Evolutionary conservation across 1,140 invertebrate genomes (phyloP), one percentile per base, ranked within the genome.

Genomic region (Helicoverpa zea): DNA sequence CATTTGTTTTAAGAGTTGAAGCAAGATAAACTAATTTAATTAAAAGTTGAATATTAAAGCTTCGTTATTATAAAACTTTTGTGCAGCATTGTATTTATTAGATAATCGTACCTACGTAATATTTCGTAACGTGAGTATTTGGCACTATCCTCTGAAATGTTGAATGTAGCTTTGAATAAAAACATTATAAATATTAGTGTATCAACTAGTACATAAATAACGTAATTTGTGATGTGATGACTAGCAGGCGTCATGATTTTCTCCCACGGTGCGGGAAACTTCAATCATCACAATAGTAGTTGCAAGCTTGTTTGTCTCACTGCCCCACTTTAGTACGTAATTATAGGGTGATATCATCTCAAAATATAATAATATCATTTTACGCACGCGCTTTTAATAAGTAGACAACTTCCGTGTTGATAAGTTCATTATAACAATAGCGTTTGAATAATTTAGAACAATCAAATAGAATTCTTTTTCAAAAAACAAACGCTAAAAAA

Each of bases 11-110:
- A 35, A 18, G 5, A 66, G 30, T 66, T 49, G n/a, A 66, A 49
- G 16, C 47, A 23, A 66, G 35, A 43, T 47, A 64, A 64, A 43
- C 30, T 64, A 43, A 43, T 64, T 64, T 43, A 64, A 64, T 64
- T 64, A 64, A 64, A 64, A 66, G n/a, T 66, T 66, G 63, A 66
- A 47, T 47, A 11, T 14, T 47, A 66, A 66, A 66, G 13, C n/a
- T 47, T 66, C 14, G 23, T 12, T 14, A 63, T 4, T 13, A 63
- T 35, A 11, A 47, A 16, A 43, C 35, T 43, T 66, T 47, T 66
- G 14, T 16, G 35, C n/a, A 0, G 5, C 10, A 47, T 66, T 11
- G 13, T 47, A 47, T 66, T 66, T 30, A 16, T 14, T 66, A 16
- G 7, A 47, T 7, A 58, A 18, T 11, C 10, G 16, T 58, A 58